Conservation (phyloP, 2,113 vertebrate species). For the crab-eating macaque (Macaca fascicularis) region T2T-MFA8v1.1 NC_088388.1:22268501-22269000, state of each 20-base stretch:
- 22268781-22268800: background rate
- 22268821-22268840: background rate
- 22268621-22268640: background rate
- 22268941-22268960: conserved; percentile 14
- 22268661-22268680: background rate
- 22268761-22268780: background rate
- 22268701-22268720: background rate
- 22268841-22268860: conserved; percentile 11
- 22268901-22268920: conserved; percentile 22
- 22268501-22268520: background rate
- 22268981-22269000: background rate
- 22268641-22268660: background rate
- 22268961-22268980: background rate
- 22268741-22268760: background rate
- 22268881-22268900: background rate
- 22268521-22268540: background rate
- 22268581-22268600: background rate
- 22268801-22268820: background rate
- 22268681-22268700: background rate
- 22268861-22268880: background rate
- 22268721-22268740: background rate
- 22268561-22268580: background rate
- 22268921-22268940: background rate
- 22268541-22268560: background rate
- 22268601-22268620: background rate